Evolutionary conservation across 2,888 invertebrate species (phyloP), one percentile per base, ranked within the genome.

Genomic region (Gnatocerus cornutus): DNA sequence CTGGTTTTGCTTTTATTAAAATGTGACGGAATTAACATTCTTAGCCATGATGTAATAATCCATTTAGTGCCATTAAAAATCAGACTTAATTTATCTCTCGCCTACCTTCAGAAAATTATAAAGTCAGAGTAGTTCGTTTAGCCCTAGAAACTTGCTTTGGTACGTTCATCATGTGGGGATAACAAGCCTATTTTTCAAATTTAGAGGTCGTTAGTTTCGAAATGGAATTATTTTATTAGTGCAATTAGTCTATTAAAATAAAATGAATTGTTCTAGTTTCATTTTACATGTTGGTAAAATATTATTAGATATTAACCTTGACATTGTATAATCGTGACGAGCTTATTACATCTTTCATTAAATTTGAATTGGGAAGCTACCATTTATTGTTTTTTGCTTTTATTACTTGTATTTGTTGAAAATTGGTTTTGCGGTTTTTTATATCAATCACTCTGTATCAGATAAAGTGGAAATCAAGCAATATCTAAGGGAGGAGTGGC

Each of bases 401-500:
- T n/a, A n/a, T n/a, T n/a, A n/a, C n/a, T n/a, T n/a, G n/a, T n/a
- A n/a, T n/a, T n/a, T n/a, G n/a, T n/a, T n/a, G n/a, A n/a, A n/a
- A n/a, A n/a, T 21, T 4, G 21, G 21, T 21, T 21, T 21, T 21
- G 21, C 21, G 21, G n/a, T 21, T 21, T 21, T 21, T 21, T 21
- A 3, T 21, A 21, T 21, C 4, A 4, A 21, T 21, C 21, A 21
- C 21, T 21, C 21, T 21, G 21, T 21, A 21, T 33, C 9, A 33
- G 6, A 27, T 10, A 21, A 56, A n/a, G n/a, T n/a, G 43, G 12
- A n/a, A 55, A 33, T 14, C 16, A 48, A 21, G 46, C 53, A 30
- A 63, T 46, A 52, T 62, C 30, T 50, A 29, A 33, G 59, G 63
- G 53, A 63, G 63, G 63, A 41, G 63, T 30, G 62, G 50, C 45